phyloP scores from a whole-genome alignment of 2,113 vertebrate genomes.

The Otolemur garnettii region DNA sequence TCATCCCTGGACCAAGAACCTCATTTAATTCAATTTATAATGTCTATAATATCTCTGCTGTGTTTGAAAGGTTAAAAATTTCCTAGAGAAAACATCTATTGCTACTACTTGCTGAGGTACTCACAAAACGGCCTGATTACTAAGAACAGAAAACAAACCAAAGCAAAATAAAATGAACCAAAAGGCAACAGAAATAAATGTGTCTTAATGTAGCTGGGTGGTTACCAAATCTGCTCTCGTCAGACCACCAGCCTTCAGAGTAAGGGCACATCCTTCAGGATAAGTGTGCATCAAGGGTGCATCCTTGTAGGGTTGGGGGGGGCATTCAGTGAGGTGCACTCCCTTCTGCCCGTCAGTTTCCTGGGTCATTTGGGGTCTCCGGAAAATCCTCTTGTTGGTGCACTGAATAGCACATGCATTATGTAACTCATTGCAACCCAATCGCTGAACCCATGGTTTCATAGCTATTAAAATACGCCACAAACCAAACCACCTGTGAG shows the following conservation, averaged over 20 bases:
- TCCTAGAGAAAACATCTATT: conserved; percentile 73
- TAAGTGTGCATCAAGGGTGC: not conserved
- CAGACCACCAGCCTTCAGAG: not conserved
- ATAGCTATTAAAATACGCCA: conserved; percentile 77
- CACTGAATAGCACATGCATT: conserved; percentile 63
- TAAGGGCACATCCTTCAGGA: not conserved
- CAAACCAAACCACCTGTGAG: conserved; percentile 83
- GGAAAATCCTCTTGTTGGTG: conserved; percentile 63
- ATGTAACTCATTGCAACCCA: conserved; percentile 73
- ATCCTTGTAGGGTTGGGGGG: not conserved
- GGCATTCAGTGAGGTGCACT: not conserved
- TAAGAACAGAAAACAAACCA: conserved; percentile 76
- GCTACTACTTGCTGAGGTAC: conserved; percentile 33
- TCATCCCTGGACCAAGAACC: not conserved
- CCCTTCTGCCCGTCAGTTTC: not conserved
- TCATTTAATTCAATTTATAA: conserved; percentile 52
- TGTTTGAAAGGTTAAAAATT: conserved; percentile 72
- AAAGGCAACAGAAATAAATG: conserved; percentile 64
- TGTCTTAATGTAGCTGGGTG: not conserved
- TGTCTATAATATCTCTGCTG: not conserved
- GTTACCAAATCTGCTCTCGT: not conserved
- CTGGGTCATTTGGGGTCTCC: conserved; percentile 63
- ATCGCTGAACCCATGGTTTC: conserved; percentile 71
- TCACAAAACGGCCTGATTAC: conserved; percentile 66
- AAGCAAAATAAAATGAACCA: conserved; percentile 71